A percentile compares a stretch with the other conserved stretches of the same genome.
phyloP scores from a whole-genome alignment of 2,797 vertebrate genomes.

The Meda fulgida region DNA sequence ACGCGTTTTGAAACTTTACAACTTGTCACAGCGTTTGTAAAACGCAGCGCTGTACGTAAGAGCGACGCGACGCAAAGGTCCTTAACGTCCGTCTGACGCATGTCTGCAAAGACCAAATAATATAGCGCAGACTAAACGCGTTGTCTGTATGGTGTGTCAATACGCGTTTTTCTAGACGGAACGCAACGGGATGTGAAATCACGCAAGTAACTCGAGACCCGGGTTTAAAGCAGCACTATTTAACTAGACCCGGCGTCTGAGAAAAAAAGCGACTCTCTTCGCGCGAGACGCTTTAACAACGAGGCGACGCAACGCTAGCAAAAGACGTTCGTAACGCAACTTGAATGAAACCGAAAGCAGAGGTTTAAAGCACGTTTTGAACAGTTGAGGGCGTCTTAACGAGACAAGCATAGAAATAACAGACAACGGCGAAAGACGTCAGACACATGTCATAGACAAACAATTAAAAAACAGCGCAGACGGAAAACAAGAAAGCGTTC shows the following conservation, averaged over 20 bases:
- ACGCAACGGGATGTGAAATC: neutral
- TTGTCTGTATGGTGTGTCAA: no score
- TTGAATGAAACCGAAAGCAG: neutral
- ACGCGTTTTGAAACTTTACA: neutral
- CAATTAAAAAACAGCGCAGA: neutral
- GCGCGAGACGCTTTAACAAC: neutral
- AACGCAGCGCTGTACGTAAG: no score
- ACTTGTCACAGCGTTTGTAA: neutral
- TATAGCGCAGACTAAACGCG: neutral
- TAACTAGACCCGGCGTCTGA: neutral
- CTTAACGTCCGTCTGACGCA: neutral
- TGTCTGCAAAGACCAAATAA: neutral
- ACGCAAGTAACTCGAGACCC: neutral
- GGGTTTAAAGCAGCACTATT: neutral
- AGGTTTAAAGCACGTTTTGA: neutral
- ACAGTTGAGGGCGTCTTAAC: neutral
- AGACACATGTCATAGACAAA: neutral
- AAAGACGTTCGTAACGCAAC: neutral
- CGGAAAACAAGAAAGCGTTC: neutral
- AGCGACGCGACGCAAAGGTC: neutral
- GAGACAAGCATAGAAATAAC: neutral
- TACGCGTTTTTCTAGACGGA: neutral
- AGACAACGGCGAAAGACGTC: neutral
- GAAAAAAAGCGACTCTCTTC: neutral
- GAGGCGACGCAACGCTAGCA: neutral